Evolutionary conservation across 2,113 vertebrate species (phyloP).

Genomic region (Callorhinus ursinus): DNA sequence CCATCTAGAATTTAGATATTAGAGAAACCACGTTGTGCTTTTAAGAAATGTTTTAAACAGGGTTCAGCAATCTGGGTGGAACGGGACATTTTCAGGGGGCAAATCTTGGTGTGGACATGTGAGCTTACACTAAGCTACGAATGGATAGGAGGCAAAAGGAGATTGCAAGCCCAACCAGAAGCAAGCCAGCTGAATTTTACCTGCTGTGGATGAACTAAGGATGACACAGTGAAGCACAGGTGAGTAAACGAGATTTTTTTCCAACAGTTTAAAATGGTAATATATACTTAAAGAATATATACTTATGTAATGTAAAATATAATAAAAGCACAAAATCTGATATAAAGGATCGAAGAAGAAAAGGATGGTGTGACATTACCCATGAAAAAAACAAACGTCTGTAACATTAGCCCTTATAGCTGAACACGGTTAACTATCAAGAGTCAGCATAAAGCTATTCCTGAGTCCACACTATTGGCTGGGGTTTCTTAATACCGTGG

Average conservation of each 20-base stretch:
- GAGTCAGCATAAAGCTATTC: background rate
- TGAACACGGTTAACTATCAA: background rate
- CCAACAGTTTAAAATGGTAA: background rate
- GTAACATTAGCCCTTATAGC: background rate
- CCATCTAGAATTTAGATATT: slow-evolving; percentile 30
- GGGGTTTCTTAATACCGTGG: background rate
- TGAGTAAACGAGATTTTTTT: background rate
- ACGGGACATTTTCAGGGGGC: slow-evolving; percentile 30
- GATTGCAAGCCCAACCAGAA: background rate
- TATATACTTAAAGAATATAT: background rate
- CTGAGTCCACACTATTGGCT: background rate
- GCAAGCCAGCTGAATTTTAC: background rate
- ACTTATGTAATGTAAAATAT: background rate
- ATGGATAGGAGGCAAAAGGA: background rate
- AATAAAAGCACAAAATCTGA: background rate
- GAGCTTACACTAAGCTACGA: background rate
- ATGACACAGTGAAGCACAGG: background rate
- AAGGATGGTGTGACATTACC: background rate
- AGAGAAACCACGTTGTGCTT: slow-evolving; percentile 37
- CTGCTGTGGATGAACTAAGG: background rate
- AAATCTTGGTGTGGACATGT: slow-evolving; percentile 3
- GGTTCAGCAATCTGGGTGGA: background rate
- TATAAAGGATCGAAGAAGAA: background rate
- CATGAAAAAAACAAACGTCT: background rate
- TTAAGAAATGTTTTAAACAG: slow-evolving; percentile 46